Base-by-base conservation (phyloP, 1,140 invertebrate species). In the Pygmarrhopalites habei region DNA sequence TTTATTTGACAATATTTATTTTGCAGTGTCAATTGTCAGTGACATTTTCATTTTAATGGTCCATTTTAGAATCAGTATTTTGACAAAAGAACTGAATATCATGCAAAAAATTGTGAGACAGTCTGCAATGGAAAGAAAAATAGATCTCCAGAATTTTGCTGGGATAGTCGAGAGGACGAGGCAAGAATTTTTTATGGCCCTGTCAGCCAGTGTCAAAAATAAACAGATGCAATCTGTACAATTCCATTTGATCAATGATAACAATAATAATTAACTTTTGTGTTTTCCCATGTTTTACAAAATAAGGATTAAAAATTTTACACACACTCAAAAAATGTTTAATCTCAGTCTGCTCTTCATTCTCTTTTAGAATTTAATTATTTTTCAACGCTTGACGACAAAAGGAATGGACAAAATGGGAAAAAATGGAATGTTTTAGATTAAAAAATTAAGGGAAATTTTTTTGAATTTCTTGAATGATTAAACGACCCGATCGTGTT, bases 391-490 rank as follows among this genome's bases (percentile, higher is more conserved):
- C n/a, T n/a, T n/a, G n/a, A n/a, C n/a, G n/a, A n/a, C n/a, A n/a
- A n/a, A n/a, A n/a, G n/a, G n/a, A n/a, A n/a, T n/a, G n/a, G n/a
- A n/a, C n/a, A n/a, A n/a, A n/a, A n/a, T n/a, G n/a, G n/a, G n/a
- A n/a, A n/a, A n/a, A n/a, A n/a, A n/a, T n/a, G n/a, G n/a, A n/a
- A n/a, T n/a, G n/a, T n/a, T n/a, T n/a, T n/a, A n/a, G n/a, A n/a
- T n/a, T n/a, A n/a, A n/a, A n/a, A n/a, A n/a, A n/a, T n/a, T n/a
- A n/a, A n/a, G n/a, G n/a, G n/a, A n/a, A n/a, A n/a, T n/a, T n/a
- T n/a, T n/a, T n/a, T n/a, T n/a, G 23, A 35, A 25, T 35, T 28
- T 64, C 62, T 58, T 64, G 43, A 21, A 64, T 58, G 2, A 64
- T 25, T 5, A 64, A 21, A 14, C 29, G 29, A 14, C 57, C 62